Evolutionary conservation across 2,113 vertebrate species (phyloP).

Genomic region (Hemicordylus capensis): DNA sequence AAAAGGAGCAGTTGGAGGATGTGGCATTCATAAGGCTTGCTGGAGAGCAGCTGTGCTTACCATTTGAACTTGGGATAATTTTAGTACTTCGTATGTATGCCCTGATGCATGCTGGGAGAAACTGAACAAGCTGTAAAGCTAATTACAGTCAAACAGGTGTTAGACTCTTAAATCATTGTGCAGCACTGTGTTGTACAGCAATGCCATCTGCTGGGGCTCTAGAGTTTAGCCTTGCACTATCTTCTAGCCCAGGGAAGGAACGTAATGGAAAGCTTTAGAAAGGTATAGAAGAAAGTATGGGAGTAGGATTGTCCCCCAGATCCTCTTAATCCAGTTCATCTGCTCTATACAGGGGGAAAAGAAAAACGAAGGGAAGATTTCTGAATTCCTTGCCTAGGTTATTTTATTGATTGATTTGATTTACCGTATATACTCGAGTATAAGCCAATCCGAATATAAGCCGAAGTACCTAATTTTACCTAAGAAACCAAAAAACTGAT

Average conservation of each 20-base stretch:
- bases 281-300: too few relatives aligned
- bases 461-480: too few relatives aligned
- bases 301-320: neutral
- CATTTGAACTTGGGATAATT: neutral
- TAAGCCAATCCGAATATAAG: too few relatives aligned
- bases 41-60: accelerated
- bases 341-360: neutral
- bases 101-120: accelerated
- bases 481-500: too few relatives aligned
- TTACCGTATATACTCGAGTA: too few relatives aligned
- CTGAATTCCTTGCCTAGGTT: neutral
- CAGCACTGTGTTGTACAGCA: neutral
- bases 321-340: neutral
- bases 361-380: neutral
- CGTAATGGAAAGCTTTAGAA: neutral
- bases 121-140: neutral
- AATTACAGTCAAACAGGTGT: neutral
- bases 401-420: too few relatives aligned
- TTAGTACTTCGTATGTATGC: accelerated
- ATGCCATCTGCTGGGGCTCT: neutral
- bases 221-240: neutral
- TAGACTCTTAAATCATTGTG: neutral
- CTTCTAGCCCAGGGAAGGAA: too few relatives aligned
- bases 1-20: neutral
- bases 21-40: neutral